phyloP scores from a whole-genome alignment of 2,888 invertebrate species.

The Cinara cedri region DNA sequence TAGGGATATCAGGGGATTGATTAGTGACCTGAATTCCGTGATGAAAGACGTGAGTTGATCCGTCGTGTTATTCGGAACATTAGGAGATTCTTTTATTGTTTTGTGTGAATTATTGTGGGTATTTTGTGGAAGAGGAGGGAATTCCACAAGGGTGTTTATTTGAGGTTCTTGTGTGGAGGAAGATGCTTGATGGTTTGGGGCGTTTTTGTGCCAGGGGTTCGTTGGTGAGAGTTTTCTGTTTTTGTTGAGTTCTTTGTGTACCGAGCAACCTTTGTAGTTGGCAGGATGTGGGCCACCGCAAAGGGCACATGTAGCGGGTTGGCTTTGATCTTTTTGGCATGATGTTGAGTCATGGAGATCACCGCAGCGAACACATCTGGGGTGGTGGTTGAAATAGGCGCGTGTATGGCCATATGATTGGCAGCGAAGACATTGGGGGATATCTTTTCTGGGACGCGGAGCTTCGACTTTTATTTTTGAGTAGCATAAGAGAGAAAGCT shows the following conservation, averaged over 20 bases:
- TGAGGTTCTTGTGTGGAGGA: background rate
- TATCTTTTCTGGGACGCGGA: background rate
- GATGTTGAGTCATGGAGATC: too few species aligned
- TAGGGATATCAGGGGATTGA: slow-evolving; percentile 30
- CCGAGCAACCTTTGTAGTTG: background rate
- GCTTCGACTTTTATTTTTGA: background rate
- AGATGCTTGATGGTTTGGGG: background rate
- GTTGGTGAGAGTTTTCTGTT: background rate
- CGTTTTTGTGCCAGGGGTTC: background rate
- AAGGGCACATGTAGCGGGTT: too few species aligned
- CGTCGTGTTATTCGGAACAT: background rate
- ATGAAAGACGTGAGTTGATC: slow-evolving; percentile 29
- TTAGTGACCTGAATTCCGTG: slow-evolving; percentile 22
- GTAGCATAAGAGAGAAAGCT: background rate
- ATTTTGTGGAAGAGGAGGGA: background rate
- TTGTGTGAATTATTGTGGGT: background rate
- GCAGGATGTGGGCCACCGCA: too few species aligned
- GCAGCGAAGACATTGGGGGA: background rate
- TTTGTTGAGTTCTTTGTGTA: background rate
- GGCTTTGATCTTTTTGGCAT: too few species aligned
- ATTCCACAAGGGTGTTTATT: background rate
- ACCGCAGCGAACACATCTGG: too few species aligned
- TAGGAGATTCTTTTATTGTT: background rate
- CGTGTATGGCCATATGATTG: too few species aligned
- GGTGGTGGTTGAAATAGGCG: too few species aligned